phyloP scores from a whole-genome alignment of 1,140 invertebrate genomes.

The Eriosoma lanigerum region DNA sequence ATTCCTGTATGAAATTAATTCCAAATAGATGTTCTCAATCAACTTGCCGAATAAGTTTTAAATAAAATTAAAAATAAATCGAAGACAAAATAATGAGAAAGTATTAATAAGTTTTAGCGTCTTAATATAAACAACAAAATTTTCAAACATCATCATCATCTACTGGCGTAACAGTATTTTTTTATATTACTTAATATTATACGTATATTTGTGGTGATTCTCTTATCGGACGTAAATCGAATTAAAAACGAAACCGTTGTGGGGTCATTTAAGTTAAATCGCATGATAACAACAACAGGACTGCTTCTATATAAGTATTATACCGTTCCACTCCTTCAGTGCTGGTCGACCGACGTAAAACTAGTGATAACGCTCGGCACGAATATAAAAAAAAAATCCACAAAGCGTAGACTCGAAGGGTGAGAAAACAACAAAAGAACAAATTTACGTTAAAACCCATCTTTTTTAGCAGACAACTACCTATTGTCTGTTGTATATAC shows the following conservation, averaged over 20 bases:
- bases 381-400: not conserved
- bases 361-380: not conserved
- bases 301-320: too few relatives aligned
- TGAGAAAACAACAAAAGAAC: slow-evolving; percentile 27
- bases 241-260: slow-evolving; percentile 2
- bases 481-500: slow-evolving; percentile 35
- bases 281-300: slow-evolving; percentile 12
- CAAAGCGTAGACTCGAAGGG: not conserved
- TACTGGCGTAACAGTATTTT: too few relatives aligned
- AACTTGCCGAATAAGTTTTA: too few relatives aligned
- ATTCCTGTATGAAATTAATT: too few relatives aligned
- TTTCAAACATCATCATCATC: too few relatives aligned
- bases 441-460: slow-evolving; percentile 33
- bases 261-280: slow-evolving; percentile 15
- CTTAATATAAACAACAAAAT: too few relatives aligned
- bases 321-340: not conserved
- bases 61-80: too few relatives aligned
- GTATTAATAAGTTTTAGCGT: too few relatives aligned
- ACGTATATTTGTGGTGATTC: too few relatives aligned
- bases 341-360: slow-evolving; percentile 27
- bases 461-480: slow-evolving; percentile 44
- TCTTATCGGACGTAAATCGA: not conserved
- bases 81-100: too few relatives aligned
- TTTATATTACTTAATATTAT: too few relatives aligned
- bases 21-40: too few relatives aligned